phyloP scores from a whole-genome alignment of 2,888 invertebrate species.

The Drosophila imparisetae region DNA sequence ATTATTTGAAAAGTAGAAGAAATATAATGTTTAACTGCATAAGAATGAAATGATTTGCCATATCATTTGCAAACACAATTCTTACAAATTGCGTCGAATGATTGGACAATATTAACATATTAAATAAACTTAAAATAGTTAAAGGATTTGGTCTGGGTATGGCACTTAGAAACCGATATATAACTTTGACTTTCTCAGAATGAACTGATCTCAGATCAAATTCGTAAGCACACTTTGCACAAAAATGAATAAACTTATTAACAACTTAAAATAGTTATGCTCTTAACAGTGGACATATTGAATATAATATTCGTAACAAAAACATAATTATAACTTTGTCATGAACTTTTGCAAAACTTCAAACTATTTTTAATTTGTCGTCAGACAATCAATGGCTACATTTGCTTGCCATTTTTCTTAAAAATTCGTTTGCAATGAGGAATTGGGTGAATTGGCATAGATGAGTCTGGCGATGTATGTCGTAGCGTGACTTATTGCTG shows the following conservation, averaged over 20 bases:
- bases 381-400: neutral
- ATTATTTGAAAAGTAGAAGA: neutral
- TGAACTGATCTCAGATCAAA: neutral
- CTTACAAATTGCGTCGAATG: neutral
- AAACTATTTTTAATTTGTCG: neutral
- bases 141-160: neutral
- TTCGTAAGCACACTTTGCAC: neutral
- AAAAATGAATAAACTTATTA: neutral
- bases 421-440: too few species aligned
- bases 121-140: neutral
- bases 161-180: neutral
- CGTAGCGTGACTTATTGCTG: conserved; percentile 47
- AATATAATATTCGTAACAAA: neutral
- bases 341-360: neutral
- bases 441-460: neutral
- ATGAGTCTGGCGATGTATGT: conserved; percentile 54
- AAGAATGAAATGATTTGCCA: neutral
- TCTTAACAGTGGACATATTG: neutral
- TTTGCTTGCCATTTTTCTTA: conserved; percentile 6
- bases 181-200: neutral
- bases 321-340: neutral
- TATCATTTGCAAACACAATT: conserved; percentile 11
- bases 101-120: neutral
- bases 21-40: neutral
- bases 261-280: neutral